Percentiles rank a stretch among this genome's conserved stretches.
phyloP scores from a whole-genome alignment of 2,797 vertebrate genomes.

The Limnodromus scolopaceus region DNA sequence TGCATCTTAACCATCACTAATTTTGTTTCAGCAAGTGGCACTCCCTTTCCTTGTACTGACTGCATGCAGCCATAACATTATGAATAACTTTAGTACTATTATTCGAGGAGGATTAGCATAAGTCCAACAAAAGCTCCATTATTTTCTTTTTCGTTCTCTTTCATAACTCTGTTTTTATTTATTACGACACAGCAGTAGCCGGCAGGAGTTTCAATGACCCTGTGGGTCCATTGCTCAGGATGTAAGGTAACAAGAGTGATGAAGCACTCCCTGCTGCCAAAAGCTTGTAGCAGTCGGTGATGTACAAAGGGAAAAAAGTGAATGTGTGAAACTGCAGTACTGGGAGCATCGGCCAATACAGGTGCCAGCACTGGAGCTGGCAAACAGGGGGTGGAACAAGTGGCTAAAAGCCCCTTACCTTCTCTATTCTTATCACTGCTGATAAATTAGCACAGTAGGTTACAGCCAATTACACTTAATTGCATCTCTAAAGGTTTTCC shows the following conservation, averaged over 20 bases:
- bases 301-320: not conserved
- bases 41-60: not conserved
- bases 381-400: not conserved
- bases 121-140: not conserved
- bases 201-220: not conserved
- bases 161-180: not conserved
- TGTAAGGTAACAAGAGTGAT: not conserved
- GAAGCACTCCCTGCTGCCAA: not conserved
- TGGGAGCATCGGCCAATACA: not conserved
- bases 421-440: not conserved
- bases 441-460: not conserved
- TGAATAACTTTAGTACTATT: not conserved
- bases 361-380: not conserved
- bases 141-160: not conserved
- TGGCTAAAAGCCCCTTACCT: not conserved
- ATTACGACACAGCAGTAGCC: not conserved
- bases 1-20: not conserved
- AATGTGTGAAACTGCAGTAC: not conserved
- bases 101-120: not conserved
- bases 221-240: not conserved
- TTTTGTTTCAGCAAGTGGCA: not conserved
- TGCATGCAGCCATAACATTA: not conserved
- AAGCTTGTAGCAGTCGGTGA: not conserved
- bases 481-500: not conserved
- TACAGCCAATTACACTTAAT: not conserved